Base-by-base conservation (phyloP, 2,113 vertebrate species). In the Toxostoma redivivum region DNA sequence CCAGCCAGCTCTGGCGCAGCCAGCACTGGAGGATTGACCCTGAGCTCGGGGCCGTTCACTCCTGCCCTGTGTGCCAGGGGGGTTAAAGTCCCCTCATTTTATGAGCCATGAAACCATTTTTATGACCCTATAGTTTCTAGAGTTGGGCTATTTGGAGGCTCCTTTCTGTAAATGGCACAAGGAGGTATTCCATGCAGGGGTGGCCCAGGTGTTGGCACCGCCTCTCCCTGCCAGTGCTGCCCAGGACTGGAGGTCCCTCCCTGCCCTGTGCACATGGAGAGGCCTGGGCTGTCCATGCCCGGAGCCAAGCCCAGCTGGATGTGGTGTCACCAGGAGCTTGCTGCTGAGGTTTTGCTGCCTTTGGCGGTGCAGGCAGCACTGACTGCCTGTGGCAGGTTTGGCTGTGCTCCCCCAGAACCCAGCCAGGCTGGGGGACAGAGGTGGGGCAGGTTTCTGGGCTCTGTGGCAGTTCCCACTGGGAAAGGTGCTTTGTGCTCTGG, bases 61-160 rank as follows among this genome's bases (percentile, higher is more conserved):
- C 48, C n/a, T 2, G 2, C 37, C 58, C n/a, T 21, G 45, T 13
- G 4, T 30, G 38, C 78, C 17, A 30, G 4, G 1, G 38, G 44
- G 94, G 93, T 88, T 90, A 91, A 96, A 94, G 94, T 97, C 44
- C 44, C 18, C 48, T 67, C 17, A 4, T 24, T 94, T 93, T 97
- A 94, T 76, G 77, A 90, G 67, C 76, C 78, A 42, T 10, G 70
- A 94, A 94, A 90, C 76, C 35, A 0, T 23, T 47, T 93, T 96
- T 95, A 96, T 86, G 70, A 40, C 44, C 17, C 10, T 0, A 0
- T 7, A 4, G 61, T 88, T 92, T 81, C 85, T 27, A 88, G 18
- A 58, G n/a, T 38, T 27, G 1, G 3, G 44, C 33, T 83, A 3
- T 58, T 37, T 4, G 47, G 51, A 69, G 84, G 54, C 28, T 76